Evolutionary conservation across 2,888 invertebrate species (phyloP).

Genomic region (Philonicus albiceps): DNA sequence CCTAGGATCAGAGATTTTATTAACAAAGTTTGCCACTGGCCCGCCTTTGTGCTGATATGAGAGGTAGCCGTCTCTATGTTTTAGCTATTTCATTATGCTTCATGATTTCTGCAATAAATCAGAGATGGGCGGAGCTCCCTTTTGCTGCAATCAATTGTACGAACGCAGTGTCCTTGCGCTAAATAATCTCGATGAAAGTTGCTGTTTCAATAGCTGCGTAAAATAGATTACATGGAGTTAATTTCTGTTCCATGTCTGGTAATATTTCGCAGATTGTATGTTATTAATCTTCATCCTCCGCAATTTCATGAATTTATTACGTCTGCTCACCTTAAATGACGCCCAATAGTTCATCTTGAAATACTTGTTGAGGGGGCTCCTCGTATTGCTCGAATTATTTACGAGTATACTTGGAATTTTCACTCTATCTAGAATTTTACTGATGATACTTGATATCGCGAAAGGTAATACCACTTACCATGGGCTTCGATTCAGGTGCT

Average conservation of each 20-base stretch:
- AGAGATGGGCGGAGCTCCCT: background rate
- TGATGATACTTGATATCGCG: background rate
- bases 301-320: background rate
- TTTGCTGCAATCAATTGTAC: background rate
- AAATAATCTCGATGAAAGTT: background rate
- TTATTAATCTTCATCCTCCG: background rate
- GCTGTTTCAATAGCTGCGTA: background rate
- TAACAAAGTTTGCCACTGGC: background rate
- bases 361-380: background rate
- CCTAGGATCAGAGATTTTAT: background rate
- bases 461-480: background rate
- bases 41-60: background rate
- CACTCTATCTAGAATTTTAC: background rate
- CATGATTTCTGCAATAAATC: constrained; percentile 17
- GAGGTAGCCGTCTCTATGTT: background rate
- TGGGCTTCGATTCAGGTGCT: background rate
- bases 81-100: constrained; percentile 18
- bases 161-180: background rate
- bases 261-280: background rate
- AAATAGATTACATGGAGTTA: background rate
- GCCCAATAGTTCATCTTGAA: background rate
- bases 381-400: background rate
- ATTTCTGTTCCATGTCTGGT: background rate
- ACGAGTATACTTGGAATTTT: background rate
- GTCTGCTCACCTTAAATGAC: background rate